Percentiles rank a stretch among this genome's conserved stretches.
phyloP scores from a whole-genome alignment of 2,888 invertebrate species.

The Rotaria macrura region DNA sequence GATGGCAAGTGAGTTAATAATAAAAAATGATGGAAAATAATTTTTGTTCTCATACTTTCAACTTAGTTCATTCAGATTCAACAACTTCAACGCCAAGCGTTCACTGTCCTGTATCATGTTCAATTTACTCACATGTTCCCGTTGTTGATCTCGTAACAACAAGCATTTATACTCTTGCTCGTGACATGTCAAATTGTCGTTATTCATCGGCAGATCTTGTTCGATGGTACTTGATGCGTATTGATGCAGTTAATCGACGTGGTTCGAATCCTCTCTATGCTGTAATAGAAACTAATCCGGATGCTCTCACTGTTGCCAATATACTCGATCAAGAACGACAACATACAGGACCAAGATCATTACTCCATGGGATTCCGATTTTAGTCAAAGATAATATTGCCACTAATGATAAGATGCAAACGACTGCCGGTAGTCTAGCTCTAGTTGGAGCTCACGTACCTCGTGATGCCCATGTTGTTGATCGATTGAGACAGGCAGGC shows the following conservation, averaged over 20 bases:
- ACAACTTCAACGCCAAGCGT: no score
- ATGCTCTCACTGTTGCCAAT: neutral
- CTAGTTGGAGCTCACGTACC: neutral
- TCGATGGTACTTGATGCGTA: neutral
- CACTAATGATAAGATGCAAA: neutral
- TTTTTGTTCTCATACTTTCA: no score
- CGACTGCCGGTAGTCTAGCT: neutral
- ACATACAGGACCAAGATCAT: neutral
- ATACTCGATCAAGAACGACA: neutral
- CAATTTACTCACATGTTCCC: neutral
- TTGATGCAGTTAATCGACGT: neutral
- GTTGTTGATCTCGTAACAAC: neutral
- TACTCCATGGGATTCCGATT: neutral
- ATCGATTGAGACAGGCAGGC: neutral
- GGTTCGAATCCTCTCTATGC: neutral
- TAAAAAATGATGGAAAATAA: no score
- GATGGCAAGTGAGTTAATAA: no score
- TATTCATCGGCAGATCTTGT: neutral
- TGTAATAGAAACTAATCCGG: slow-evolving; percentile 2
- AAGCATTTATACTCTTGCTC: neutral
- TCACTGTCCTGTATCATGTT: neutral
- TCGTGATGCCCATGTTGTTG: neutral
- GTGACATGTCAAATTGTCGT: neutral
- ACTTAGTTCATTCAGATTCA: no score
- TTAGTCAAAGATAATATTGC: slow-evolving; percentile 2